phyloP scores from a whole-genome alignment of 2,797 vertebrate species.

The Hozukius guyotensis region DNA sequence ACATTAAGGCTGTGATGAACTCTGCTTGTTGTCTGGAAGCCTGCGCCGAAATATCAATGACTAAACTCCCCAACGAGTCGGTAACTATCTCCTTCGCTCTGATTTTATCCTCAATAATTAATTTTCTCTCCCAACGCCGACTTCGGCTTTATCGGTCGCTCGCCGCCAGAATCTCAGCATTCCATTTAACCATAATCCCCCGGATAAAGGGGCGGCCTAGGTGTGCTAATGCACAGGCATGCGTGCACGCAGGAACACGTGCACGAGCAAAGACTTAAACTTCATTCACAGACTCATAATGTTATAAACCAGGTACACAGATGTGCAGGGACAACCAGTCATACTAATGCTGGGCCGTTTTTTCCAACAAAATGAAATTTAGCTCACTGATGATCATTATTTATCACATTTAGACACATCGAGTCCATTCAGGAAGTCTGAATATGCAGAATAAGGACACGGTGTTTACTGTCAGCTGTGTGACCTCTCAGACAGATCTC shows the following conservation, averaged over 20 bases:
- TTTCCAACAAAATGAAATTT: not conserved
- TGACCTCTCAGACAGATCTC: slow-evolving; percentile 27
- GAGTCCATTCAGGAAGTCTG: not conserved
- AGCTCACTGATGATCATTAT: not conserved
- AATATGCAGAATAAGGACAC: slow-evolving; percentile 8
- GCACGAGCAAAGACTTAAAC: slow-evolving; percentile 47
- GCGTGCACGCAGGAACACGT: not conserved
- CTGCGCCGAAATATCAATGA: slow-evolving; percentile 77
- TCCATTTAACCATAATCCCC: slow-evolving; percentile 81
- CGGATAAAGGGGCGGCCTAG: slow-evolving; percentile 70
- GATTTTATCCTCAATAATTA: slow-evolving; percentile 84
- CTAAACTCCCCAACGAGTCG: slow-evolving; percentile 73
- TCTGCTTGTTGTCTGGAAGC: slow-evolving; percentile 65
- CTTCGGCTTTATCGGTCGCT: slow-evolving; percentile 71
- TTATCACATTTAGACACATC: not conserved
- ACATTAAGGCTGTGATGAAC: slow-evolving; percentile 65
- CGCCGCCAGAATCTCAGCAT: slow-evolving; percentile 72
- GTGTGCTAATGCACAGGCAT: slow-evolving; percentile 72
- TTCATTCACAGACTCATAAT: slow-evolving; percentile 40
- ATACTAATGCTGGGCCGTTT: not conserved
- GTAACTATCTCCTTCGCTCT: slow-evolving; percentile 72
- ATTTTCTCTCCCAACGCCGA: slow-evolving; percentile 73
- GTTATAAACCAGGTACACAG: slow-evolving; percentile 27
- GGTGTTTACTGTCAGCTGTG: slow-evolving; percentile 1
- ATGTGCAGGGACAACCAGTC: slow-evolving; percentile 3